phyloP scores from a whole-genome alignment of 2,888 invertebrate species.

The Zygogramma bicolorata region DNA sequence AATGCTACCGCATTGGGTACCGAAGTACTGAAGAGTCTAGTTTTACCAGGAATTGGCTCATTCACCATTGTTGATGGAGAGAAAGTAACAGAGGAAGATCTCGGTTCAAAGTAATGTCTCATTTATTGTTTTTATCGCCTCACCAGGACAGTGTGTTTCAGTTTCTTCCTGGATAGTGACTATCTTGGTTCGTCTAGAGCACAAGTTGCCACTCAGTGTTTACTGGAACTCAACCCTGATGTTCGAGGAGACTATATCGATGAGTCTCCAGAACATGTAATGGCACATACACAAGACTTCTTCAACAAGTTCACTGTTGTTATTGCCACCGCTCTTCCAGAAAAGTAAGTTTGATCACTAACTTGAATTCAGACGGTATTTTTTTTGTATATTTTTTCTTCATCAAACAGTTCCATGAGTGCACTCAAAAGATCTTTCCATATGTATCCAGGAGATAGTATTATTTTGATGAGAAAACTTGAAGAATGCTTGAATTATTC shows the following conservation, averaged over 20 bases:
- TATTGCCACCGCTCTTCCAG: constrained; percentile 81
- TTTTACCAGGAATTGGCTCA: constrained; percentile 93
- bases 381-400: neutral
- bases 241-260: constrained; percentile 94
- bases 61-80: constrained; percentile 94
- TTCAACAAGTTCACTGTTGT: constrained; percentile 91
- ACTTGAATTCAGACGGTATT: neutral
- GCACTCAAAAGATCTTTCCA: too few relatives aligned
- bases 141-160: constrained; percentile 59
- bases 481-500: too few relatives aligned
- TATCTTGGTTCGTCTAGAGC: constrained; percentile 88
- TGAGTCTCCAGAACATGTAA: constrained; percentile 86
- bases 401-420: neutral
- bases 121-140: neutral
- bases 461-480: too few relatives aligned
- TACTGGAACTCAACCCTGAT: constrained; percentile 92
- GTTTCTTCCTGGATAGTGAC: constrained; percentile 90
- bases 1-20: constrained; percentile 95
- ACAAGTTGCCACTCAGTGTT: constrained; percentile 82
- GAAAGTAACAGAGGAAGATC: constrained; percentile 89
- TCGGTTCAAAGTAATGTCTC: constrained; percentile 85
- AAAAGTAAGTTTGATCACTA: constrained; percentile 70
- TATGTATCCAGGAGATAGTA: too few relatives aligned
- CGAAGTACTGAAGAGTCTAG: constrained; percentile 93
- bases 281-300: constrained; percentile 88